Evolutionary conservation across 1,140 invertebrate genomes (phyloP), one percentile per base, ranked within the genome.

Genomic region (Teleopsis dalmanni): DNA sequence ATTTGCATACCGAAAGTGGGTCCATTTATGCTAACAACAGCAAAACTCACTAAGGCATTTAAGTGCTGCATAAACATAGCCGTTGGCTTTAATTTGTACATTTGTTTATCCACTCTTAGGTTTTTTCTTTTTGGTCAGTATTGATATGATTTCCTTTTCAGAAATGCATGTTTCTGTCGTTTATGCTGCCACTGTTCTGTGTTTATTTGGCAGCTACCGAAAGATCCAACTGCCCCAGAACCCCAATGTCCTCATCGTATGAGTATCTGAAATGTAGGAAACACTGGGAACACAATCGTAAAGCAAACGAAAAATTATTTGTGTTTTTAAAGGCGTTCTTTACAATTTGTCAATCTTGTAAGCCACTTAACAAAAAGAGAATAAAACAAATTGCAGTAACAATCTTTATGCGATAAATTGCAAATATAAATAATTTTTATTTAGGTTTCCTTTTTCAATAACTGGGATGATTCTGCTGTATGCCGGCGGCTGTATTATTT

Each of bases 281-380:
- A 47, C 23, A 11, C 34, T 23, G 22, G 23, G 45, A 35, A 35
- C 23, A 19, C 22, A n/a, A 9, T 2, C 19, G 33, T n/a, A 36
- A 38, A 29, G 23, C 35, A 18, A 38, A 19, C 45, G 22, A 47
- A 38, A 27, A 42, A 50, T 45, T 19, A 19, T 35, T 34, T 46
- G 44, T 50, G 48, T 50, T 36, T 35, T 50, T 44, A 50, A 50
- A 50, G 48, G 48, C 48, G 48, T 50, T 50, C 38, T 50, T 50
- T 45, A 50, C 48, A 50, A 50, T 50, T 50, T 50, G 48, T 50
- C 48, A 50, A 50, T 50, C 34, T 49, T 50, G 42, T 45, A 37
- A 45, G 37, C 21, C 19, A 48, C 41, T 18, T 42, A 26, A 26
- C 23, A 42, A 14, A 16, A 18, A 11, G n/a, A 16, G 16, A 26